phyloP scores from a whole-genome alignment of 1,140 invertebrate genomes.

The Drosophila novamexicana region DNA sequence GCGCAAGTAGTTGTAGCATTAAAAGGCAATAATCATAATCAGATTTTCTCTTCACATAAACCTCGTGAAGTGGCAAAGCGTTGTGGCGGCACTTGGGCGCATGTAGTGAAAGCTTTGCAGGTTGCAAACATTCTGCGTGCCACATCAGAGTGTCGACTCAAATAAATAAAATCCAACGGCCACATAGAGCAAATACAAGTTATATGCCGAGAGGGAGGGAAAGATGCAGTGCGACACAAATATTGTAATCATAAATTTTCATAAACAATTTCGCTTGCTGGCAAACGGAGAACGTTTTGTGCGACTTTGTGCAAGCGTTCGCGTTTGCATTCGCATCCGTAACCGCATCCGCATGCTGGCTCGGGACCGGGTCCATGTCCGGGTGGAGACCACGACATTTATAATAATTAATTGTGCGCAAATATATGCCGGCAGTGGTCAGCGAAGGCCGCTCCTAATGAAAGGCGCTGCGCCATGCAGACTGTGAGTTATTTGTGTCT shows the following conservation, averaged over 20 bases:
- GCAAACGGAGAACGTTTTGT: constrained; percentile 53
- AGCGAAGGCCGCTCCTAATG: constrained; percentile 60
- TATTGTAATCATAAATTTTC: constrained; percentile 83
- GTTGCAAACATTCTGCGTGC: constrained; percentile 20
- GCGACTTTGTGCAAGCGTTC: constrained; percentile 33
- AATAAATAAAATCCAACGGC: constrained; percentile 74
- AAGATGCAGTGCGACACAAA: constrained; percentile 77
- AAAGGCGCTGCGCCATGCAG: constrained; percentile 57
- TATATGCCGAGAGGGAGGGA: neutral
- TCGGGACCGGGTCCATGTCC: constrained; percentile 14
- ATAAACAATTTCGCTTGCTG: constrained; percentile 77
- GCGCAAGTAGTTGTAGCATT: constrained; percentile 31
- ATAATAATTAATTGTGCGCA: constrained; percentile 83
- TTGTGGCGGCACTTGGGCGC: constrained; percentile 25
- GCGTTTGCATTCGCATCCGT: constrained; percentile 15
- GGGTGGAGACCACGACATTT: constrained; percentile 71
- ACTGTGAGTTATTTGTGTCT: constrained; percentile 76
- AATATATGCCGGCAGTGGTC: constrained; percentile 81
- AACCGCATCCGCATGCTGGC: constrained; percentile 23
- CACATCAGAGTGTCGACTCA: constrained; percentile 26
- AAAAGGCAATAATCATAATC: constrained; percentile 72
- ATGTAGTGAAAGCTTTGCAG: neutral
- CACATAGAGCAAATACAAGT: constrained; percentile 30
- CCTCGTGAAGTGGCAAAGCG: neutral
- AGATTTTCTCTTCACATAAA: constrained; percentile 22